Evolutionary conservation across 64 coral and sea anemone species (phyloP), one percentile per base, ranked within the genome.

Genomic region (Porites australiensis): DNA sequence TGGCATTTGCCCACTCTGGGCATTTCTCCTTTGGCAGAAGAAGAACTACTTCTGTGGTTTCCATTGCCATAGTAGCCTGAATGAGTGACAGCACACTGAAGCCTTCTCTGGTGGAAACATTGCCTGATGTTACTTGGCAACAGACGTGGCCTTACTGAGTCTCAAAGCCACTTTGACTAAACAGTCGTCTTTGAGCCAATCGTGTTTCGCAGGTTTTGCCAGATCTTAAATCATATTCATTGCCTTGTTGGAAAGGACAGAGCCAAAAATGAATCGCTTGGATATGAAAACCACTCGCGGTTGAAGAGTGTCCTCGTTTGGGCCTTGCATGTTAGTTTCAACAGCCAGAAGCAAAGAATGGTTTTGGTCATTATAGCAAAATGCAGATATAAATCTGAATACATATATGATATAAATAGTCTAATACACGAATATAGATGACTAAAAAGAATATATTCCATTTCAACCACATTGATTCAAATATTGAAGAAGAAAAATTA

Each of bases 131-230:
- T 21, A 83, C 92, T 63, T 89, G 22, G 80, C 89, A 78, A 98
- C 86, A 11, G 92, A 89, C 20, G 77, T 88, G 5, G 88, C 78
- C 19, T 98, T 88, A 11, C 84, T 95, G 21, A 98, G 23, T 51
- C 78, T 88, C 44, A 98, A 64, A 2, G 88, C 92, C 63, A 88
- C 89, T 89, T 95, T 98, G 46, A 89, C 52, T 10, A 98, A 86
- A 75, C 44, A 48, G 15, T 44, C 37, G 18, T 44, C 44, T 75
- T 18, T 75, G 46, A 18, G 5, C 16, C 5, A 2, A 48, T 50
- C 73, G 12, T 18, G 73, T 75, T 49, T 75, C 6, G 16, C 47
- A 15, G 19, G 73, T 75, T 15, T 75, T 50, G 15, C 13, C 55
- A 98, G 71, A 0, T 92, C 20, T 3, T 61, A 78, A 68, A 98